Base-by-base conservation (phyloP, 2,797 vertebrate species). In the Danionella dracula region DNA sequence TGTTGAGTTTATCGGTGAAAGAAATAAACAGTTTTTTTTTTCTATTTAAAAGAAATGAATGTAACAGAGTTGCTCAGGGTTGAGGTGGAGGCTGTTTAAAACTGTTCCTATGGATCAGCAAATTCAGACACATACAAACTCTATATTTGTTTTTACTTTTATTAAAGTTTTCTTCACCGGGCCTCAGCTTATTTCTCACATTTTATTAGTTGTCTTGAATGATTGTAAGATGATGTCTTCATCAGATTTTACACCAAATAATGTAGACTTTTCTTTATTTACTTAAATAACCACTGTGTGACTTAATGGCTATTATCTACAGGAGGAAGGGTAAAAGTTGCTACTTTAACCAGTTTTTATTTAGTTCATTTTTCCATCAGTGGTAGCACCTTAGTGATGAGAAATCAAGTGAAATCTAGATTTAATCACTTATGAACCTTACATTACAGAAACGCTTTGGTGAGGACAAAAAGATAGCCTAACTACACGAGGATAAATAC, bases 11-110 rank as follows among this genome's bases (percentile, higher is more conserved):
- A 81, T 85, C 57, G 75, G 81, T 86, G 82, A 80, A 74, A 73
- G 83, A 88, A 84, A 84, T 81, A 86, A 82, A 80, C 82, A 82
- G n/a, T n/a, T 76, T 83, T 78, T 87, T 89, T 92, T 27, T 90
- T 90, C 80, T 89, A 89, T 90, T 86, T 90, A 85, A 89, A 87
- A 90, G 85, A 93, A 85, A 88, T 94, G 92, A 94, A 94, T 96
- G 92, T 94, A 93, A 89, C 86, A 86, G 88, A 86, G 86, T 87
- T 89, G 90, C 93, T 96, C 93, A 93, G 92, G 92, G 91, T 89
- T 92, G 81, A 89, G 84, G 84, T 86, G 88, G 86, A 89, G 89
- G 86, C 86, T 89, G 83, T 89, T 90, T 82, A 87, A 85, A 87
- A 83, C 87, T 83, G 86, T 84, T 91, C 84, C 86, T 82, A 66